Conservation (phyloP, 2,888 invertebrate species). For the Stenurella melanura region DNA sequence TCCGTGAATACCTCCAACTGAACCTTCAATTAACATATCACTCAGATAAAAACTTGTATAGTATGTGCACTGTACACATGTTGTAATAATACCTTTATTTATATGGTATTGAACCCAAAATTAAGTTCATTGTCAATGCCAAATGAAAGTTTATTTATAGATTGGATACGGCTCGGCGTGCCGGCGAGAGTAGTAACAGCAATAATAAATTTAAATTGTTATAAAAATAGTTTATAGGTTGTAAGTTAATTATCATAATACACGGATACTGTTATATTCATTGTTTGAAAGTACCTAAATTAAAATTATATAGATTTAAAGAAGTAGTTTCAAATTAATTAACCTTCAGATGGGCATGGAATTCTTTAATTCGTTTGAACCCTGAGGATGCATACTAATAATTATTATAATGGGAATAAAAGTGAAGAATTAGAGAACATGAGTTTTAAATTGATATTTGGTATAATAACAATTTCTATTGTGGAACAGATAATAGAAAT, state of each 20-base stretch:
- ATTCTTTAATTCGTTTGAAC: background rate
- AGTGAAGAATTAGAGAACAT: background rate
- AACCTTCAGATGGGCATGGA: constrained; percentile 7
- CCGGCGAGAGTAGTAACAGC: constrained; percentile 9
- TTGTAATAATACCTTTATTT: constrained; percentile 33
- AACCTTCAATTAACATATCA: constrained; percentile 1
- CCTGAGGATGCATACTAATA: background rate
- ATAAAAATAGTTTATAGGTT: background rate
- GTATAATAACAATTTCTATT: too few species aligned
- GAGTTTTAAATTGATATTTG: too few species aligned
- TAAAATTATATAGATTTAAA: background rate
- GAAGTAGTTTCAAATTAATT: constrained; percentile 4
- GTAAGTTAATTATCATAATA: constrained; percentile 12
- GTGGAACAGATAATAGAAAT: too few species aligned
- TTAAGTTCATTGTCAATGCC: constrained; percentile 49
- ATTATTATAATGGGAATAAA: background rate
- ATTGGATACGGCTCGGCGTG: constrained; percentile 20
- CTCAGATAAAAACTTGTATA: constrained; percentile 4
- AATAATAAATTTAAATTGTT: constrained; percentile 14
- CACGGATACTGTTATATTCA: constrained; percentile 10
- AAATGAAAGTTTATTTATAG: constrained; percentile 48
- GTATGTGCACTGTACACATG: background rate
- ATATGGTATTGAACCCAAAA: constrained; percentile 47
- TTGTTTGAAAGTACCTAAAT: background rate
- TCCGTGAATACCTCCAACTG: background rate